These are phyloP conservation scores for Caenorhabditis remanei DNA, from an alignment of 1,140 invertebrate genomes.

Conservation along the genomic window DNA sequence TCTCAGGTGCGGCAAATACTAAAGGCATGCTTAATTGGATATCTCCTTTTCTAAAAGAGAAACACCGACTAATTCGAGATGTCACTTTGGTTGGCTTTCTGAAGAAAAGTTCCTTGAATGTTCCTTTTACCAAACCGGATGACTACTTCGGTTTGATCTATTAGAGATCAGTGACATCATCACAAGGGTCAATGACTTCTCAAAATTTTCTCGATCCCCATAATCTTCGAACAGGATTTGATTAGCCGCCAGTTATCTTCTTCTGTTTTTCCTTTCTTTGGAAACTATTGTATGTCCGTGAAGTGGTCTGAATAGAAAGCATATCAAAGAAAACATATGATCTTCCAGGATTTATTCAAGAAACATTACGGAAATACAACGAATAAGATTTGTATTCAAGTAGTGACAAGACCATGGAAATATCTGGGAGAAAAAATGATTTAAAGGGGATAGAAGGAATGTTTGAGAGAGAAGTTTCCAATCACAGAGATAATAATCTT, in stretches of 20 bases:
- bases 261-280: neutral
- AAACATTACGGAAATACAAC: no score
- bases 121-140: neutral
- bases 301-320: no score
- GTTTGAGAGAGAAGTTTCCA: no score
- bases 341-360: no score
- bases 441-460: no score
- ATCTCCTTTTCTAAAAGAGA: neutral
- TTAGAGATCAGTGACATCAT: constrained; percentile 14
- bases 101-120: neutral
- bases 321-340: no score
- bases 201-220: constrained; percentile 16
- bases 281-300: neutral
- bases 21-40: neutral
- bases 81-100: neutral
- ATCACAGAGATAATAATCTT: no score
- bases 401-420: no score
- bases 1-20: constrained; percentile 1
- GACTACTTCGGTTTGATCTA: neutral
- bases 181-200: neutral
- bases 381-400: no score
- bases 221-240: constrained; percentile 29
- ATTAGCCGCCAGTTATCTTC: neutral
- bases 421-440: no score
- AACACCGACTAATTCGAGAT: constrained; percentile 32